Base-by-base conservation (phyloP, 2,888 invertebrate genomes). In the Papilio protenor region DNA sequence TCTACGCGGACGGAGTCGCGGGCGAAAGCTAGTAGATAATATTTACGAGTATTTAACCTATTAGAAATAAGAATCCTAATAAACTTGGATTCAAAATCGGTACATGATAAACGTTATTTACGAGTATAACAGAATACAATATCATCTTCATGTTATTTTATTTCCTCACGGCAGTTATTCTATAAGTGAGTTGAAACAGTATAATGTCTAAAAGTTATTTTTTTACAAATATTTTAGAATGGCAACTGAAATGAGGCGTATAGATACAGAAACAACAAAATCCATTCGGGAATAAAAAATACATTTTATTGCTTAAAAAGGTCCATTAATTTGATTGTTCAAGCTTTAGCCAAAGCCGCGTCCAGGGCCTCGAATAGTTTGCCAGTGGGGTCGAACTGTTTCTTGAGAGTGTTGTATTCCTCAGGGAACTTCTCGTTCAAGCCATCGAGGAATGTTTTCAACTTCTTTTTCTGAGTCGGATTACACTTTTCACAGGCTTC, bases 311-410 rank as follows among this genome's bases (percentile, higher is more conserved):
- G 27, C 33, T 59, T 14, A 55, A 21, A n/a, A 73, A 73, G n/a
- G 27, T 27, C 45, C 40, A 61, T 78, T 73, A 73, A 75, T 11
- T 45, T 21, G 10, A 49, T 45, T 49, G 14, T 71, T 84, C 80
- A 90, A 74, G 85, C 84, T 49, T 81, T 82, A 40, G 85, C 83
- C 18, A 91, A 77, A 33, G 87, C 88, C 3, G 83, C 81, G 78
- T 95, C 89, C 84, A 96, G 95, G 12, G 92, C 91, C 40, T 88
- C 87, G 78, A 95, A 95, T 86, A 96, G 95, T 78, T 89, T 92
- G 61, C 95, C 95, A 57, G 95, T 90, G 5, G 96, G 95, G 86
- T 97, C 96, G 84, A 91, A 96, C 77, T 95, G 95, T 76, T 90
- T 88, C 83, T 93, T 94, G 79, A 95, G 90, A 6, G 87, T 89